Evolutionary conservation across 2,888 invertebrate species (phyloP).

Genomic region (Charanyca ferruginea): DNA sequence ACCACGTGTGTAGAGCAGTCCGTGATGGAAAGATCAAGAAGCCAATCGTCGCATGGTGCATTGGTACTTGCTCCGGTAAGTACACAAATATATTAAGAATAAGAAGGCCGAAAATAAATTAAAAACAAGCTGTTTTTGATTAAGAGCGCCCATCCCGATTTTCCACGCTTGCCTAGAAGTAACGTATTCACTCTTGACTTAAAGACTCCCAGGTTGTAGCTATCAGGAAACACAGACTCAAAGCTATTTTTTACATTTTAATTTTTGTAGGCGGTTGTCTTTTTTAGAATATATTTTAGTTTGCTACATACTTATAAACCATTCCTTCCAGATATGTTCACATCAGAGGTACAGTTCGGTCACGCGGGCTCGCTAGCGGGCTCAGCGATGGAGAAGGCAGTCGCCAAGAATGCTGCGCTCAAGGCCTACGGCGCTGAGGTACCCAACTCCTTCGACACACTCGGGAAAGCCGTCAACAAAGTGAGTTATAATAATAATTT

Average conservation of each 20-base stretch:
- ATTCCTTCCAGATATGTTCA: constrained; percentile 93
- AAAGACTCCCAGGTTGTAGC: too few relatives aligned
- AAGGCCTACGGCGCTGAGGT: constrained; percentile 96
- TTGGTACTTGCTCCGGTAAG: constrained; percentile 96
- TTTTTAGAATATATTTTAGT: too few relatives aligned
- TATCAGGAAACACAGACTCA: too few relatives aligned
- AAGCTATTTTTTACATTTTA: too few relatives aligned
- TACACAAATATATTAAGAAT: not conserved
- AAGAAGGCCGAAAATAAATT: too few relatives aligned
- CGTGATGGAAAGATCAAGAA: constrained; percentile 96
- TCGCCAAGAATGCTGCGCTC: constrained; percentile 97
- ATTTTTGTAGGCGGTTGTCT: too few relatives aligned
- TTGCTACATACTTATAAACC: too few relatives aligned
- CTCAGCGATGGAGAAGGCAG: constrained; percentile 97
- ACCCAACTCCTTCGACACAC: constrained; percentile 97
- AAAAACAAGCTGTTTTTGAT: too few relatives aligned
- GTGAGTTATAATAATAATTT: too few relatives aligned
- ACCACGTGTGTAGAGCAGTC: constrained; percentile 97
- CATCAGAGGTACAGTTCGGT: constrained; percentile 98
- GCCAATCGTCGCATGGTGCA: constrained; percentile 99
- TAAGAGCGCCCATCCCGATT: too few relatives aligned
- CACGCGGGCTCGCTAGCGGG: constrained; percentile 99
- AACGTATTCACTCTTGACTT: too few relatives aligned
- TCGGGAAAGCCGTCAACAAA: constrained; percentile 90
- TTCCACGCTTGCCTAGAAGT: too few relatives aligned